These are phyloP conservation scores for Heliconius ismenius DNA, from an alignment of 2,888 invertebrate species.

Conservation along the genomic window DNA sequence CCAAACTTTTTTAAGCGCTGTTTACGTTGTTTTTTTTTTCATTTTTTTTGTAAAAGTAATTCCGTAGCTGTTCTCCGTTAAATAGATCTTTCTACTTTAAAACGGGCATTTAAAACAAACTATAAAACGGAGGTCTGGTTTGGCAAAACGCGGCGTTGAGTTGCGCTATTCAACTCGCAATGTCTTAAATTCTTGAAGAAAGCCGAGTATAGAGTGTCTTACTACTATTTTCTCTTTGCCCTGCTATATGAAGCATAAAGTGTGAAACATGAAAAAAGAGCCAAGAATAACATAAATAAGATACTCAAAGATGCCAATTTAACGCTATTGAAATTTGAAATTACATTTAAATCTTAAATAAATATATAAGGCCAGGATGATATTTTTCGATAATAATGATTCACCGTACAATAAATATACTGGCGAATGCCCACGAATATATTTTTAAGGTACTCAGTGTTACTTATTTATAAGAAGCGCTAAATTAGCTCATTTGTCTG, in stretches of 20 bases:
- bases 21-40: background rate
- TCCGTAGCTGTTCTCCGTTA: too few species aligned
- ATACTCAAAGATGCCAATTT: constrained; percentile 1
- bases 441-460: constrained; percentile 30
- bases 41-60: background rate
- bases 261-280: too few species aligned
- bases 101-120: too few species aligned
- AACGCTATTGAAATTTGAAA: constrained; percentile 11
- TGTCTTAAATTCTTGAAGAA: too few species aligned
- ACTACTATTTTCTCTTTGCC: too few species aligned
- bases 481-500: constrained; percentile 75
- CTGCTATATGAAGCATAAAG: too few species aligned
- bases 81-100: too few species aligned
- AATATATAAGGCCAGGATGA: background rate
- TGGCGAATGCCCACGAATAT: constrained; percentile 29
- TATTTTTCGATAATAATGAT: constrained; percentile 12
- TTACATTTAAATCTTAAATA: constrained; percentile 7
- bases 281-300: background rate
- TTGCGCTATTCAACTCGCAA: too few species aligned
- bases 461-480: constrained; percentile 55
- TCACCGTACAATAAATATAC: constrained; percentile 30
- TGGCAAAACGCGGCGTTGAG: too few species aligned
- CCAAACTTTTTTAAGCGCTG: constrained; percentile 1
- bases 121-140: too few species aligned
- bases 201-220: too few species aligned